Conservation (phyloP, 2,113 vertebrate genomes). For the Leptobrachium ailaonicum region DNA sequence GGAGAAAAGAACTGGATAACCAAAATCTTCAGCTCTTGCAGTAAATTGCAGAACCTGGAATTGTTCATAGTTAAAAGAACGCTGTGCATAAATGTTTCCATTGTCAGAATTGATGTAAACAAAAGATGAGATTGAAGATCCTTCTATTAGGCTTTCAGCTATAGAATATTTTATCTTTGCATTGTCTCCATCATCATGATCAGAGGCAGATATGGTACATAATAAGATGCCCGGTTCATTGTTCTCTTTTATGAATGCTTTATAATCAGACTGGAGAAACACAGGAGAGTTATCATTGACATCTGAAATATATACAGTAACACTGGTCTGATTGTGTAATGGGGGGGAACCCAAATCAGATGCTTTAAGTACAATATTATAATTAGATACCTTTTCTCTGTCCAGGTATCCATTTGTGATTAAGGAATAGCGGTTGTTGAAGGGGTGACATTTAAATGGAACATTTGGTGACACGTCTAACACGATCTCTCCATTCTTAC, state of each 20-base stretch:
- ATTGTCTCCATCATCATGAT: slow-evolving; percentile 71
- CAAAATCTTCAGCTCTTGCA: slow-evolving; percentile 63
- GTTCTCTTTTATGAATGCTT: slow-evolving; percentile 73
- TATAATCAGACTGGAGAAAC: slow-evolving; percentile 54
- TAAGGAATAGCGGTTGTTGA: slow-evolving; percentile 59
- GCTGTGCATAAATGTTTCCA: slow-evolving; percentile 58
- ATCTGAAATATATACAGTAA: slow-evolving; percentile 58
- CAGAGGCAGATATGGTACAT: slow-evolving; percentile 74
- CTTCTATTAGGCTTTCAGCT: slow-evolving; percentile 64
- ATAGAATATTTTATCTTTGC: slow-evolving; percentile 73
- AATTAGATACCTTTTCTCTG: slow-evolving; percentile 55
- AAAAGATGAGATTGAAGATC: slow-evolving; percentile 55
- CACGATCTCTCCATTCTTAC: slow-evolving; percentile 59
- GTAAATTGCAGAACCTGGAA: slow-evolving; percentile 56
- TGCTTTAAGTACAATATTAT: slow-evolving; percentile 54
- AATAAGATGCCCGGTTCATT: slow-evolving; percentile 73
- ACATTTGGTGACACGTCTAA: slow-evolving; percentile 48
- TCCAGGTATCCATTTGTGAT: slow-evolving; percentile 57
- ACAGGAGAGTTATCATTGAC: slow-evolving; percentile 67
- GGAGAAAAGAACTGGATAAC: slow-evolving; percentile 68
- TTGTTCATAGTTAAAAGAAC: slow-evolving; percentile 67
- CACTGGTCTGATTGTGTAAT: slow-evolving; percentile 51
- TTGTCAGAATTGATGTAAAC: slow-evolving; percentile 63
- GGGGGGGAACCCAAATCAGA: slow-evolving; percentile 56
- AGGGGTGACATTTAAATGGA: slow-evolving; percentile 63